Evolutionary conservation across 2,113 vertebrate species (phyloP), one percentile per base, ranked within the genome.

Genomic region (Nothobranchius kuhntae): DNA sequence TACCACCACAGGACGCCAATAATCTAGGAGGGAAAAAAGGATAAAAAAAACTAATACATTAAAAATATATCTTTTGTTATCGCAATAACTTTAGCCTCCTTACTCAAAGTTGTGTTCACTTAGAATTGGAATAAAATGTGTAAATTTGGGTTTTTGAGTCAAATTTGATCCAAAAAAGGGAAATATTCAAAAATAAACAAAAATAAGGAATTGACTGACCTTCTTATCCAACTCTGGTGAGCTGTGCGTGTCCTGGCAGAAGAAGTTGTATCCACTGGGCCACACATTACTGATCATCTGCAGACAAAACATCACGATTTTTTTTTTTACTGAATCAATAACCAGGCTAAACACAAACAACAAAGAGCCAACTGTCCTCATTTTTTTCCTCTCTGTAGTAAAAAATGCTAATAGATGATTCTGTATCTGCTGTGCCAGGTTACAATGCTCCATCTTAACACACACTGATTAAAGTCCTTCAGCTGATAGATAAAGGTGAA

Each of bases 1-100:
- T 99, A 99, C 98, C 96, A 99, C 96, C 98, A 99, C 40, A 99
- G 95, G 57, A 94, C 95, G 1, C 82, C 91, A 66, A 96, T 93
- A 67, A 99, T 90, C 98, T 99, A 57, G 54, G 53, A 35, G 53
- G 40, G 26, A 12, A 14, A 38, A 61, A 56, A 50, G 40, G 6
- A 40, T 40, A 40, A 40, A 7, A 40, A 7, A 40, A 40, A 40
- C 4, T 2, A 40, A 40, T 40, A 1, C 6, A 40, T 40, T 40
- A 40, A 40, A 40, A 30, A 3, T 30, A 30, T 30, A 30, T 3
- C 30, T 30, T 30, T 30, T 30, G 30, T 30, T 30, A 30, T 30
- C 30, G 2, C 30, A 30, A 30, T 30, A 30, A 30, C 4, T 30
- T 30, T 30, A 30, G 30, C 30, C 4, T 30, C 30, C 30, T 2